Evolutionary conservation across 1,140 invertebrate species (phyloP).

Genomic region (Melitaea cinxia): DNA sequence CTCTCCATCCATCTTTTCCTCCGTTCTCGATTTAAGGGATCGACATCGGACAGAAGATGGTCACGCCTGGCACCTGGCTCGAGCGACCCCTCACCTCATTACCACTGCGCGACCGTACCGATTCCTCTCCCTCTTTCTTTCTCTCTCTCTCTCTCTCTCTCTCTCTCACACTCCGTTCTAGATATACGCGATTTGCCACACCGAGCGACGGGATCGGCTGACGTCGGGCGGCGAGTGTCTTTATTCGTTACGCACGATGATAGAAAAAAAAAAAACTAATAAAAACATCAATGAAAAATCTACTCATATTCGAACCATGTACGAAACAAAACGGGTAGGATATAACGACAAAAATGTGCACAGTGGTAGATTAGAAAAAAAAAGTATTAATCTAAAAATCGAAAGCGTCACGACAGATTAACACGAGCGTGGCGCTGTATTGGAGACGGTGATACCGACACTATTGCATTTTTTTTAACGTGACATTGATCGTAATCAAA

Average conservation of each 20-base stretch:
- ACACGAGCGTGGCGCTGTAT: conserved; percentile 61
- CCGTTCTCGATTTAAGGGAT: too few species aligned
- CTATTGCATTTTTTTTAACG: conserved; percentile 5
- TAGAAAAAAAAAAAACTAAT: conserved; percentile 23
- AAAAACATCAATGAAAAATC: conserved; percentile 38
- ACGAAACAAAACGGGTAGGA: conserved; percentile 34
- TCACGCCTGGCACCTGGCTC: conserved; percentile 66
- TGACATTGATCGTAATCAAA: conserved; percentile 18
- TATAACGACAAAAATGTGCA: conserved; percentile 43
- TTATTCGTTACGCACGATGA: conserved; percentile 14
- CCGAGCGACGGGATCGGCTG: conserved; percentile 12
- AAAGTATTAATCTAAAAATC: conserved; percentile 20
- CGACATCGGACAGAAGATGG: conserved; percentile 87
- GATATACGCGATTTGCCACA: not conserved
- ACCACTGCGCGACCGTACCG: too few species aligned
- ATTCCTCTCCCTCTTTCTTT: too few species aligned
- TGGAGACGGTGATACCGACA: conserved; percentile 42
- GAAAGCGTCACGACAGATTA: conserved; percentile 49
- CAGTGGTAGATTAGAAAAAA: conserved; percentile 34
- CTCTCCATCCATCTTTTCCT: too few species aligned
- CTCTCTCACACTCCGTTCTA: too few species aligned
- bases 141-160: too few species aligned
- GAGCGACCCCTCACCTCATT: too few species aligned
- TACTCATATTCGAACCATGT: conserved; percentile 25
- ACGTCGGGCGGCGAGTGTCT: conserved; percentile 20